Evolutionary conservation across 2,888 invertebrate species (phyloP), one percentile per base, ranked within the genome.

Genomic region (Tineola bisselliella): DNA sequence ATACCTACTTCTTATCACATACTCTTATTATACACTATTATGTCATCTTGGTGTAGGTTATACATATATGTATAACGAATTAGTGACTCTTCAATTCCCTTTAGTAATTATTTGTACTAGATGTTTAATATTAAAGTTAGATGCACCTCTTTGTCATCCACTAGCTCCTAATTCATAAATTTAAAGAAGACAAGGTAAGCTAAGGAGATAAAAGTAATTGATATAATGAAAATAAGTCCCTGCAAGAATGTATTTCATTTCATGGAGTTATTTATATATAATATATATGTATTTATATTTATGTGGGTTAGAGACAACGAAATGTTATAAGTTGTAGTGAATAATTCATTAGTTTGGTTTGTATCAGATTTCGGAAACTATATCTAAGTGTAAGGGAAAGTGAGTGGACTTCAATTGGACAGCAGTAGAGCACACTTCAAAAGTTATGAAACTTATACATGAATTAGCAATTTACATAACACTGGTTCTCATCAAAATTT

Each of bases 221-320:
- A 75, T 70, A n/a, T n/a, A n/a, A n/a, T n/a, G n/a, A 65, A 65
- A 68, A 6, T 65, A 65, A 68, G 70, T 72, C 72, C 75, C 79
- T 81, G 75, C 80, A 75, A 73, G 73, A 82, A 78, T 81, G 66
- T 70, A 79, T 81, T 82, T 81, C 79, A 81, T 78, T 81, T 77
- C 67, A 73, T 79, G 81, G 80, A 79, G 75, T 69, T 62, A 63
- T 62, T 62, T 62, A 44, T 8, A n/a, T 57, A 19, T 44, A 6
- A 43, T 25, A 25, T 6, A 4, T 25, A 25, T 25, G 2, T 25
- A 25, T 25, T 25, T 25, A 25, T 25, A 25, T 25, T 67, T 69
- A 64, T 69, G 80, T 81, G 79, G 82, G 81, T 83, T 81, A 65
- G 68, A 67, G 68, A 81, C 82, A 83, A 83, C 82, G 82, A 83